phyloP scores from a whole-genome alignment of 1,140 invertebrate species.

The Brevipalpus yothersi region DNA sequence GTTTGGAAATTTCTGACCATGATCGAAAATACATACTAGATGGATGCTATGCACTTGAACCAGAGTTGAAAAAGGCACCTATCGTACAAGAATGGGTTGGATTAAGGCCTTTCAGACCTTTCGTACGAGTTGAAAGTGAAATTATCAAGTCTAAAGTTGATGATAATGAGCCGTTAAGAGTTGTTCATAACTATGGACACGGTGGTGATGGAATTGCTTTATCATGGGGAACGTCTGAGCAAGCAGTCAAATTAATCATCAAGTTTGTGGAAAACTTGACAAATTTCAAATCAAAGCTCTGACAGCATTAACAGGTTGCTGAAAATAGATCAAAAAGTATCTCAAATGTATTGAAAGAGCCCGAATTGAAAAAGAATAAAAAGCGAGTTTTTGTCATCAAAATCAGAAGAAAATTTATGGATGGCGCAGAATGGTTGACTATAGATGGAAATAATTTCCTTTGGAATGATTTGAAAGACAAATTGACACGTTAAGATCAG shows the following conservation, averaged over 20 bases:
- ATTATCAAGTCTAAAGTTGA: neutral
- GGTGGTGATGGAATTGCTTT: slow-evolving; percentile 67
- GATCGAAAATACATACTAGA: slow-evolving; percentile 46
- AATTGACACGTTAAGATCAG: no score
- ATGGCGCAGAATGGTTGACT: no score
- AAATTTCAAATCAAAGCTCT: no score
- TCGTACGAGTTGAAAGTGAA: slow-evolving; percentile 39
- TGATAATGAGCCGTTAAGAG: neutral
- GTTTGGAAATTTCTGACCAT: slow-evolving; percentile 34
- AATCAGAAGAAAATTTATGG: no score
- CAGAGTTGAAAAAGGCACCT: slow-evolving; percentile 28
- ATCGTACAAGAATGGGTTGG: slow-evolving; percentile 39
- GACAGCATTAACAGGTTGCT: no score
- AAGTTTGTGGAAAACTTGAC: no score
- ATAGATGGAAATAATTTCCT: no score
- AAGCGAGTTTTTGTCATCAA: no score
- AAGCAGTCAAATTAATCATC: slow-evolving; percentile 25
- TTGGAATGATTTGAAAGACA: no score
- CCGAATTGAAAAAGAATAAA: no score
- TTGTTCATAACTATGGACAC: slow-evolving; percentile 74
- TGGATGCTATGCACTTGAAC: slow-evolving; percentile 40
- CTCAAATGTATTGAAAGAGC: no score
- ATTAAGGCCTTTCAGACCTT: slow-evolving; percentile 44
- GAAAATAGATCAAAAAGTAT: no score
- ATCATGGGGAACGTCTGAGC: slow-evolving; percentile 52